Percentiles rank a stretch among this genome's conserved stretches.
Evolutionary conservation across 2,888 invertebrate genomes (phyloP).

Genomic region (Xestia xanthographa): DNA sequence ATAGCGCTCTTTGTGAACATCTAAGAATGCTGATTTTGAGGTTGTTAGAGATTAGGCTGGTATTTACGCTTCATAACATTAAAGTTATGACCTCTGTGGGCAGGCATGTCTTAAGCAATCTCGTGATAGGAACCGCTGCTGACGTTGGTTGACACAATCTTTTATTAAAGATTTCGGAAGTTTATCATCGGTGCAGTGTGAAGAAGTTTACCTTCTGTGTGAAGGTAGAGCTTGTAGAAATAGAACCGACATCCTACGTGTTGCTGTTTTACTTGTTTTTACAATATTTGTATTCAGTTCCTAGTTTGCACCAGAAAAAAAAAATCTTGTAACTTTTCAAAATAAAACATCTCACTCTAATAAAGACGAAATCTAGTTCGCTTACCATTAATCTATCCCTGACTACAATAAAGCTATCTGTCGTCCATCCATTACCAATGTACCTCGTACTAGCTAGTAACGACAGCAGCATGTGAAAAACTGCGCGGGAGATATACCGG

Average conservation of each 20-base stretch:
- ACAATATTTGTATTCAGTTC: background rate
- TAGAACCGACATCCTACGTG: background rate
- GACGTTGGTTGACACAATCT: background rate
- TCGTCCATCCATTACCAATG: constrained; percentile 36
- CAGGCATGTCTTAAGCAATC: background rate
- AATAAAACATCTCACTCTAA: background rate
- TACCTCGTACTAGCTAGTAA: constrained; percentile 7
- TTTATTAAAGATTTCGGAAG: background rate
- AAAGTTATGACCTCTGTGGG: background rate
- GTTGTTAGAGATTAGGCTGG: background rate
- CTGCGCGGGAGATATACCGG: constrained; percentile 33
- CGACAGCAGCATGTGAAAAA: constrained; percentile 44
- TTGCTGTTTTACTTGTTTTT: background rate
- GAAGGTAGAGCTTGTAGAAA: background rate
- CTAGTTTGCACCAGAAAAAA: background rate
- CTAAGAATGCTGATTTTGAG: background rate
- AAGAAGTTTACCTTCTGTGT: background rate
- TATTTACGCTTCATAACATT: background rate
- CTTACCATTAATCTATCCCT: constrained; percentile 21
- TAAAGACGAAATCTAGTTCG: constrained; percentile 13
- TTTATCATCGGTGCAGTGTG: background rate
- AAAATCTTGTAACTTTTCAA: background rate
- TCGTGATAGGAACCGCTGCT: background rate
- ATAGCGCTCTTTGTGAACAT: constrained; percentile 18
- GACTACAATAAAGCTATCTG: constrained; percentile 21